These are phyloP conservation scores for Pelusios castaneus DNA, from an alignment of 2,113 vertebrate genomes.

Conservation along the genomic window DNA sequence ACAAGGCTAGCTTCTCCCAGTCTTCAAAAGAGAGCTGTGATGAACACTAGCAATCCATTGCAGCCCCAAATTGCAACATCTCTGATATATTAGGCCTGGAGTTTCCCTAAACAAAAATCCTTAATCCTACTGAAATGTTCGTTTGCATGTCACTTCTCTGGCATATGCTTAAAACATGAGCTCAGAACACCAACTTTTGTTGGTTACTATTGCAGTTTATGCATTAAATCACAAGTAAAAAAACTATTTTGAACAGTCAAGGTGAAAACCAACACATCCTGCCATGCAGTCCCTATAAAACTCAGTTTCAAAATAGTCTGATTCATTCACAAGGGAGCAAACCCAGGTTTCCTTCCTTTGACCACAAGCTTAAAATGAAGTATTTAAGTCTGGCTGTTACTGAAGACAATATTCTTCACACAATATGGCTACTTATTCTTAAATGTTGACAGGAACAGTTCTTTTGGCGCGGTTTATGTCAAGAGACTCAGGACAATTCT, in stretches of 20 bases:
- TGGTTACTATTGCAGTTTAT: not conserved
- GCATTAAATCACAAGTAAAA: too few relatives aligned
- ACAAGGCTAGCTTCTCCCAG: not conserved
- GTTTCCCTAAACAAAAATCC: not conserved
- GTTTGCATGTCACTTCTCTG: not conserved
- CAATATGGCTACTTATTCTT: not conserved
- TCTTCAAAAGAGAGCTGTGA: not conserved
- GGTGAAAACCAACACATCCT: rapidly evolving
- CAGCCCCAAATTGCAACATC: not conserved
- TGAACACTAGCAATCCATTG: not conserved
- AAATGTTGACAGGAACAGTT: not conserved
- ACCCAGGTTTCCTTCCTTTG: not conserved
- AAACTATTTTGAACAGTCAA: not conserved
- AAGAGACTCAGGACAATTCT: not conserved
- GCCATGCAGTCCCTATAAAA: not conserved
- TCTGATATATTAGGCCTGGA: not conserved
- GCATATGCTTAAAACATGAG: not conserved
- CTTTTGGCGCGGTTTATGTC: not conserved
- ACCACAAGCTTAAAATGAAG: not conserved
- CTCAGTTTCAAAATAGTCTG: not conserved
- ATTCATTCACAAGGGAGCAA: not conserved
- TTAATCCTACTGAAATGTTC: not conserved
- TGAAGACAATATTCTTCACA: not conserved
- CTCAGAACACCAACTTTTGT: not conserved
- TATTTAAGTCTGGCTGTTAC: not conserved